Base-by-base conservation (phyloP, 2,888 invertebrate genomes). In the Branchinecta sandiegonensis region DNA sequence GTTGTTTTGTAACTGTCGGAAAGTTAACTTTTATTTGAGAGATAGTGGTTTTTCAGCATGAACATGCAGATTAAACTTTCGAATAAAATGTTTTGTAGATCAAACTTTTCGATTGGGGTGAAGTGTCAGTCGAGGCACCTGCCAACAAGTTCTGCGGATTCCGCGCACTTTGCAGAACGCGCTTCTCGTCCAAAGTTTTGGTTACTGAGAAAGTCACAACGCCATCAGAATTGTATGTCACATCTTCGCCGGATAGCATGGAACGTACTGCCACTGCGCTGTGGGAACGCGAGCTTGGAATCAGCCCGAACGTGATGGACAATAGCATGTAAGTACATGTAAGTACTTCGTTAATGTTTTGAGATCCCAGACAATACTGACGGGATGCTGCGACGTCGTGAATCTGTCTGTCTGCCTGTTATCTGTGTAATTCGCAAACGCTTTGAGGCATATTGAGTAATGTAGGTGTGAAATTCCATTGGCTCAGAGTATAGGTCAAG, bases 131-230 rank as follows among this genome's bases (percentile, higher is more conserved):
- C 13, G 67, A 67, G 17, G 50, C 12, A n/a, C 67, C n/a, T 14
- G 47, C 67, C n/a, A 37, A n/a, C n/a, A 67, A 46, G 50, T n/a
- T 17, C n/a, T 67, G 67, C 48, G 67, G 67, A 11, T 48, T 48
- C 37, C 46, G 48, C 13, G 67, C 67, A 37, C 13, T 67, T 14
- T 67, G 67, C 48, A 8, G 48, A 47, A 50, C 67, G 12, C 48
- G 46, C 14, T 47, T 48, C 50, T 14, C 47, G 17, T 48, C 17
- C 48, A 48, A 67, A 10, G 14, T 46, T 1, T 11, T 9, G 11
- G 13, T 47, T 14, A 47, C 47, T 67, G 37, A 37, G 37, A 37
- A 37, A 37, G 37, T 37, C 37, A 37, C 37, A 6, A 37, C 37
- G 37, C 37, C 37, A 2, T 37, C 37, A 37, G 37, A 37, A 37